Base-by-base conservation (phyloP, 2,797 vertebrate genomes). In the Nasua narica region DNA sequence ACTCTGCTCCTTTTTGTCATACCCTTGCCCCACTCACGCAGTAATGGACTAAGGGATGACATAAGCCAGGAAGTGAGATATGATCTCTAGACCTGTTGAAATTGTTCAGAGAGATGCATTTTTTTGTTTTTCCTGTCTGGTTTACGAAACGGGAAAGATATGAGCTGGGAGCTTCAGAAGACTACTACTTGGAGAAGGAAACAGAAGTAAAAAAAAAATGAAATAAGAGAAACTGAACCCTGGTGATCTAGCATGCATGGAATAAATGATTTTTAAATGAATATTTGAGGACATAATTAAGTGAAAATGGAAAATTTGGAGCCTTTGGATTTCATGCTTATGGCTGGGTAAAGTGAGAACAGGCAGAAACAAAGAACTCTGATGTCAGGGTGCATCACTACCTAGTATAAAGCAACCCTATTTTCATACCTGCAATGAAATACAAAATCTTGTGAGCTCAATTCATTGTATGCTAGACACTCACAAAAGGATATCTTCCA, bases 381-480 rank as follows among this genome's bases (percentile, higher is more conserved):
- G 43, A 21, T 23, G 16, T 23, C 2, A 43, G 19, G 35, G 6
- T 3, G 0, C 11, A 21, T 40, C 13, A 2, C 27, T 25, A 10
- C 2, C 35, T 18, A 15, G 2, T 13, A 15, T 52, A 87, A 87
- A 58, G 6, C 52, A 89, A 67, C 82, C 19, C 2, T 70, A 25
- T 46, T 70, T 88, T 52, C 23, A 32, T 29, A 46, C 2, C 40
- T 29, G 35, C 25, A 72, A 5, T 35, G 35, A 52, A 60, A 21
- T 54, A 16, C 9, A 15, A 1, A 37, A 4, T 54, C 16, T 67
- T 16, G 0, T 67, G 62, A 62, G 48, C 12, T 69, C 69, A 46
- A 40, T 35, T 40, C 43, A 13, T 40, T 50, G 0, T 19, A 15
- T 14, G 52, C 7, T 19, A 74, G 81, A 15, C 1, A 62, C 7